These are phyloP conservation scores for Tethya wilhelma DNA, from an alignment of 37 sponge, comb jelly and placozoan genomes.

Conservation along the genomic window DNA sequence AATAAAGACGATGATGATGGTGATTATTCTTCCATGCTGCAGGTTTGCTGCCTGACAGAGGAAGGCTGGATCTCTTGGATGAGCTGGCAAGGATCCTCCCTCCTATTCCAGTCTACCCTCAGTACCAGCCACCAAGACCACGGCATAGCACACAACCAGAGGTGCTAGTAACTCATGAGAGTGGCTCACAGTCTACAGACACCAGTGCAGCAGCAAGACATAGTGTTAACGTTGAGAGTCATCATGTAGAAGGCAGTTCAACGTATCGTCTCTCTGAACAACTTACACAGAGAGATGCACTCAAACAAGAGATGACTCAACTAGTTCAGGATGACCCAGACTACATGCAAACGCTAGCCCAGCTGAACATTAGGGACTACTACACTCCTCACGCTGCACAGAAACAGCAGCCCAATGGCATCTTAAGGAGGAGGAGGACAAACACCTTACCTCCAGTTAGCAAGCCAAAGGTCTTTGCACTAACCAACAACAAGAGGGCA, in stretches of 20 bases:
- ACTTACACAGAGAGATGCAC: not conserved
- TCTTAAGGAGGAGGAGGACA: no score
- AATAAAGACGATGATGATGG: no score
- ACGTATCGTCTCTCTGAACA: not conserved
- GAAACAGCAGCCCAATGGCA: no score
- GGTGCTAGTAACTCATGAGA: not conserved
- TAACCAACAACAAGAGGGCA: no score
- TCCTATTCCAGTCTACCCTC: not conserved
- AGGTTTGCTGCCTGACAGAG: conserved; percentile 57
- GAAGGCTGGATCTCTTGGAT: conserved; percentile 18
- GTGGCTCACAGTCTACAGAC: not conserved
- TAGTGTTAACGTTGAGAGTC: not conserved
- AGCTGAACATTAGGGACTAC: conserved; percentile 22
- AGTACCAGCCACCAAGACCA: not conserved
- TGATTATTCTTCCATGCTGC: no score
- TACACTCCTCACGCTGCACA: no score
- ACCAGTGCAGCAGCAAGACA: not conserved
- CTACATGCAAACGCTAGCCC: conserved; percentile 20
- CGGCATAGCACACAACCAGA: not conserved
- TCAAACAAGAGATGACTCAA: not conserved
- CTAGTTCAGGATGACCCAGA: conserved; percentile 16
- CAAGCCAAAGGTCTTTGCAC: no score
- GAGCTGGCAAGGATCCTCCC: conserved; percentile 12
- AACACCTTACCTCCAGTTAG: no score
- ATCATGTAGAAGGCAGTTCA: not conserved